Percentiles rank a stretch among this genome's conserved stretches.
Conservation (phyloP, 1,140 invertebrate genomes). For the Brachystomella parvula region DNA sequence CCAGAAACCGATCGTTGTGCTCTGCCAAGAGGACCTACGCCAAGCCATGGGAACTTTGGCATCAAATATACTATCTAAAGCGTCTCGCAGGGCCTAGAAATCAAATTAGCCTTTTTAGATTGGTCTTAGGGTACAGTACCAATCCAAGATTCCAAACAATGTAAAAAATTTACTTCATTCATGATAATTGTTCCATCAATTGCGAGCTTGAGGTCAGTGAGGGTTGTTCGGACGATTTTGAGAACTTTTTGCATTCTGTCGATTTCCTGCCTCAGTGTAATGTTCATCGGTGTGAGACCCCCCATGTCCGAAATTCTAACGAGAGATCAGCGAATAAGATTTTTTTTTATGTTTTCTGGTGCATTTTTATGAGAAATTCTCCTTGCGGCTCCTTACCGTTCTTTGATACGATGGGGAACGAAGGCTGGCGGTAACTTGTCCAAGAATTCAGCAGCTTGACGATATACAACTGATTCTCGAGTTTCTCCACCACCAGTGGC, state of each 20-base stretch:
- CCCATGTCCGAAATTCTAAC: slow-evolving; percentile 57
- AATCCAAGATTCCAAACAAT: too few relatives aligned
- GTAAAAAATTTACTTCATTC: too few relatives aligned
- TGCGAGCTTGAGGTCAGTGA: slow-evolving; percentile 82
- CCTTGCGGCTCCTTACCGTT: too few relatives aligned
- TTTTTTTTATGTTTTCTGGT: slow-evolving; percentile 1
- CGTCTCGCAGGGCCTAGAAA: slow-evolving; percentile 72
- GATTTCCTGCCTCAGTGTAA: slow-evolving; percentile 88
- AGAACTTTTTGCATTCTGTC: slow-evolving; percentile 87
- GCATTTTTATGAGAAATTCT: too few relatives aligned
- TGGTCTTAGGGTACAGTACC: too few relatives aligned
- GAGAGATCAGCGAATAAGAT: background rate
- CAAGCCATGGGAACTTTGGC: slow-evolving; percentile 83
- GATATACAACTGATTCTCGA: slow-evolving; percentile 81
- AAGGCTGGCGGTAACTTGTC: slow-evolving; percentile 84
- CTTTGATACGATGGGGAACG: slow-evolving; percentile 66
- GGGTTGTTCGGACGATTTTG: slow-evolving; percentile 64
- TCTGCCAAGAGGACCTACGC: slow-evolving; percentile 92
- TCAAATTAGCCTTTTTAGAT: too few relatives aligned
- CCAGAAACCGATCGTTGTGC: slow-evolving; percentile 93
- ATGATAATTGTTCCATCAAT: slow-evolving; percentile 96
- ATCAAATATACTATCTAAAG: slow-evolving; percentile 91
- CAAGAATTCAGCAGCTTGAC: slow-evolving; percentile 85
- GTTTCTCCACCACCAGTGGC: slow-evolving; percentile 72
- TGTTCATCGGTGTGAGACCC: slow-evolving; percentile 88